These are phyloP conservation scores for Vesta saturnalis DNA, from an alignment of 2,888 invertebrate species.

Conservation along the genomic window DNA sequence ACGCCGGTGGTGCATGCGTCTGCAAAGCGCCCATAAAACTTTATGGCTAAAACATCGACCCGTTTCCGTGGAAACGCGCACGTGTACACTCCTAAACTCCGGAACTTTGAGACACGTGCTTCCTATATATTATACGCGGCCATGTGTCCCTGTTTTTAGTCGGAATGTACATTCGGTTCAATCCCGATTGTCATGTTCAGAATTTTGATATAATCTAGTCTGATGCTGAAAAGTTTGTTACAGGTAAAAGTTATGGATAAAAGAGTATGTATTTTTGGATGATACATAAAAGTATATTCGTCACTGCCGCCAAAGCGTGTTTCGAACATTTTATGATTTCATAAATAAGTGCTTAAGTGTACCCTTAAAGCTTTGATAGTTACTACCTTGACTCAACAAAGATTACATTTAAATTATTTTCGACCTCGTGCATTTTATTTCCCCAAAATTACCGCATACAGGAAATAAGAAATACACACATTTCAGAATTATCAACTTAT, in stretches of 20 bases:
- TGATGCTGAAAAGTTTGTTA: constrained; percentile 23
- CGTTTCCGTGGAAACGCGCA: constrained; percentile 61
- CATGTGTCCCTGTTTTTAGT: constrained; percentile 23
- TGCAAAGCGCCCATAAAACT: constrained; percentile 62
- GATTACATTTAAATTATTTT: too few relatives aligned
- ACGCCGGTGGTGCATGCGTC: constrained; percentile 59
- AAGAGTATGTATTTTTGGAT: neutral
- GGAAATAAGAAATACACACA: too few relatives aligned
- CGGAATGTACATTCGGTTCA: constrained; percentile 48
- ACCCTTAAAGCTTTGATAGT: too few relatives aligned
- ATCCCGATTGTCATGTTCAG: constrained; percentile 56
- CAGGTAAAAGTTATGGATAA: neutral
- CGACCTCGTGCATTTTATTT: too few relatives aligned
- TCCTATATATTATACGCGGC: constrained; percentile 17
- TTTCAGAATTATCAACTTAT: too few relatives aligned
- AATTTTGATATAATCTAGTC: constrained; percentile 53
- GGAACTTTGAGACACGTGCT: constrained; percentile 32
- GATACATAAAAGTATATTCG: neutral
- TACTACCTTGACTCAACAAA: too few relatives aligned
- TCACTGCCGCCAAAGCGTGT: too few relatives aligned
- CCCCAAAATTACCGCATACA: too few relatives aligned
- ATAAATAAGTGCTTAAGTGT: too few relatives aligned
- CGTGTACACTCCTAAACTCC: constrained; percentile 46
- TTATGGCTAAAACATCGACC: constrained; percentile 63
- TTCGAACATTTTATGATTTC: too few relatives aligned